Conservation (phyloP, 1,140 invertebrate genomes). For the Papilio dardanus region DNA sequence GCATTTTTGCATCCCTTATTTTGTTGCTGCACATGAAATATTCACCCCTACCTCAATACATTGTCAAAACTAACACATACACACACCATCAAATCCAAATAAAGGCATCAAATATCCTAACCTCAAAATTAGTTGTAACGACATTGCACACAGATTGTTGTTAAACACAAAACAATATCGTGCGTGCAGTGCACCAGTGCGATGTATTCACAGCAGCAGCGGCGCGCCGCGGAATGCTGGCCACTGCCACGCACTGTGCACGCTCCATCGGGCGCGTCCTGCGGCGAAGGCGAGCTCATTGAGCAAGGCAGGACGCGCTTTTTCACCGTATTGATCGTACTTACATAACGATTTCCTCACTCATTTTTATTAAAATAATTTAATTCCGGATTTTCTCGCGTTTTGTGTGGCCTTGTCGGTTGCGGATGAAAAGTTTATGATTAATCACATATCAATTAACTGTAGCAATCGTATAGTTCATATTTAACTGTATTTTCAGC, state of each 20-base stretch:
- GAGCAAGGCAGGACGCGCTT: conserved; percentile 1
- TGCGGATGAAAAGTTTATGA: conserved; percentile 9
- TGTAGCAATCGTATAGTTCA: not conserved
- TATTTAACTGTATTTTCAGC: not conserved
- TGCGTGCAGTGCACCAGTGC: not conserved
- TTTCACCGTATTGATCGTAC: conserved; percentile 9
- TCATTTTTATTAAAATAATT: conserved; percentile 13
- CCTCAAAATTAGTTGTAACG: conserved; percentile 8
- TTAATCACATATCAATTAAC: not conserved
- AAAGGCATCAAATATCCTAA: not conserved
- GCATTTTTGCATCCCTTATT: too few species aligned
- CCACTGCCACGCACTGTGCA: not conserved
- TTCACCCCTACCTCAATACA: too few species aligned
- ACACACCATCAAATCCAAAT: not conserved
- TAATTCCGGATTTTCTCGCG: conserved; percentile 22
- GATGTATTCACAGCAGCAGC: not conserved
- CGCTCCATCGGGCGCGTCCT: conserved; percentile 16
- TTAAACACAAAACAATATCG: not conserved
- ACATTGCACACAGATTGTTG: not conserved
- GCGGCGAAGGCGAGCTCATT: conserved; percentile 9
- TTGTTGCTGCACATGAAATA: too few species aligned
- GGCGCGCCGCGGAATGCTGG: not conserved
- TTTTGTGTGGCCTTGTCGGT: not conserved
- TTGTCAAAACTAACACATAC: not conserved
- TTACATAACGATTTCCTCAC: conserved; percentile 23